Percentiles rank a stretch among this genome's conserved stretches.
Conservation (phyloP, 2,888 invertebrate genomes). For the Meta bourneti region DNA sequence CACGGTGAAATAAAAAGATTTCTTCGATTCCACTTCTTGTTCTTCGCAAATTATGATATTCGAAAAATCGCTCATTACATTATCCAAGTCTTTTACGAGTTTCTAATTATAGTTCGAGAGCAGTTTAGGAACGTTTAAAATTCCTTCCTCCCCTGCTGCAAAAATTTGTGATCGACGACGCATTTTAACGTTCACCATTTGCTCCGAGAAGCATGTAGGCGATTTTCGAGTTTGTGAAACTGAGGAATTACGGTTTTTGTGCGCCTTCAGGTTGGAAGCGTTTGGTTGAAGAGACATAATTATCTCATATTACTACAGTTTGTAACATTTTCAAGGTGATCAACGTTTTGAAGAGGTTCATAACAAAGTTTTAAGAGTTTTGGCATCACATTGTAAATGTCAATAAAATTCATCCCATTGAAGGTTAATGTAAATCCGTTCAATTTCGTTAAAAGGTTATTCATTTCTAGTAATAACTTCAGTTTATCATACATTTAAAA, state of each 20-base stretch:
- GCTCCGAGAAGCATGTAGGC: neutral
- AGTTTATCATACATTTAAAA: too few species aligned
- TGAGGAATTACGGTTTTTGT: neutral
- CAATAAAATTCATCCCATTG: too few species aligned
- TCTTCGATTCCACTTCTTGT: constrained; percentile 21
- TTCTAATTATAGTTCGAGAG: constrained; percentile 66
- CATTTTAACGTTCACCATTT: constrained; percentile 40
- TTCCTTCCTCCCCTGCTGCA: constrained; percentile 6
- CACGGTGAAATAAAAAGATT: constrained; percentile 35
- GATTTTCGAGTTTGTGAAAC: neutral
- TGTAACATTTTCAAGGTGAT: neutral
- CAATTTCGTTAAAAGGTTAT: too few species aligned
- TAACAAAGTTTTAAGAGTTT: too few species aligned
- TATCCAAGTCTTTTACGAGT: constrained; percentile 54
- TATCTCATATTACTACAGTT: neutral
- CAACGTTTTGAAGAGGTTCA: too few species aligned
- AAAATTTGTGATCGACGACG: constrained; percentile 55
- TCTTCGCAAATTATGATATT: constrained; percentile 52
- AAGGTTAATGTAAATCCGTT: too few species aligned
- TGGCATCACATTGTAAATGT: too few species aligned
- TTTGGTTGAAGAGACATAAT: neutral
- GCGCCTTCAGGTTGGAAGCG: neutral
- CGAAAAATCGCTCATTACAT: constrained; percentile 58
- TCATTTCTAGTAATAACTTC: too few species aligned
- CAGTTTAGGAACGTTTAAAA: constrained; percentile 47